A percentile compares a stretch with the other conserved stretches of the same genome.
Conservation (phyloP, 2,797 vertebrate genomes). For the Silurus lanzhouensis region DNA sequence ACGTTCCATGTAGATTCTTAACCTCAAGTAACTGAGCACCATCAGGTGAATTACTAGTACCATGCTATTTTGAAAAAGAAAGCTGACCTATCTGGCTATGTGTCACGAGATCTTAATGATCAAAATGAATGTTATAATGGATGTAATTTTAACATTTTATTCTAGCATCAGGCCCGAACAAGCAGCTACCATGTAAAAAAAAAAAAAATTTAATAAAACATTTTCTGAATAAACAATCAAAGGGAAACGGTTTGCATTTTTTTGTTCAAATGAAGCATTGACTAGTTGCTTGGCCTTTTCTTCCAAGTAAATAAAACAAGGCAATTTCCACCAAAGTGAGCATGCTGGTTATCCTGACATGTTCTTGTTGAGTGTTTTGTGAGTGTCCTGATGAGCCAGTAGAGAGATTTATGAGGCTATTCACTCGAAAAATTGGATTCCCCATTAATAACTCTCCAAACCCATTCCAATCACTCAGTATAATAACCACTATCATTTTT, state of each 20-base stretch:
- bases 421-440: slow-evolving; percentile 19
- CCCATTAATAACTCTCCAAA: slow-evolving; percentile 21
- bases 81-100: not conserved
- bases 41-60: not conserved
- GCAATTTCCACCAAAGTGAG: not conserved
- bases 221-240: not conserved
- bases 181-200: not conserved
- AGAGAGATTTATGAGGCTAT: slow-evolving; percentile 3
- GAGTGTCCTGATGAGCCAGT: not conserved
- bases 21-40: too few relatives aligned
- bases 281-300: not conserved
- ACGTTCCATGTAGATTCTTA: not conserved
- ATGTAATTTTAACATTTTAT: not conserved
- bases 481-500: not conserved
- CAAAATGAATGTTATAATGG: not conserved
- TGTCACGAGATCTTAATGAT: too few relatives aligned
- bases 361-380: not conserved
- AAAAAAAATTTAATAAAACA: not conserved
- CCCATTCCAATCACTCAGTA: slow-evolving; percentile 9
- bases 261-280: not conserved
- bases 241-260: not conserved
- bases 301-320: not conserved
- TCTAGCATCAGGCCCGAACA: not conserved
- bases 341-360: slow-evolving; percentile 11
- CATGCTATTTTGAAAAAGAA: not conserved